Percentiles rank a stretch among this genome's conserved stretches.
Conservation (phyloP, 1,140 invertebrate genomes). For the Heterodera carotae region DNA sequence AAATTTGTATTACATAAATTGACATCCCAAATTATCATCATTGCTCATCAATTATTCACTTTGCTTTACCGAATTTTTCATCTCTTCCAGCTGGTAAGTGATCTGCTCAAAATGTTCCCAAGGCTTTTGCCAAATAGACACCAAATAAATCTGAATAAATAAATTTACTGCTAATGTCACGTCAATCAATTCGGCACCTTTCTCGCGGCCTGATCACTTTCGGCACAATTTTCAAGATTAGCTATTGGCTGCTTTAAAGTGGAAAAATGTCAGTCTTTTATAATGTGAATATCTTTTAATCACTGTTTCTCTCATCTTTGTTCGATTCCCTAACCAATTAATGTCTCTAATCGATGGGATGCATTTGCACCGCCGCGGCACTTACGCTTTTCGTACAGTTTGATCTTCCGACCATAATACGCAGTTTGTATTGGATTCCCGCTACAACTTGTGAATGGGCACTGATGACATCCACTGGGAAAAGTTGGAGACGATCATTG, state of each 20-base stretch:
- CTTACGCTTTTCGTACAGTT: slow-evolving; percentile 28
- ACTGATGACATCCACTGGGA: slow-evolving; percentile 22
- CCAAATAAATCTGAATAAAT: not conserved
- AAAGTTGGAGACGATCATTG: slow-evolving; percentile 14
- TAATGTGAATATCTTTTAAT: not conserved
- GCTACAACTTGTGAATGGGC: slow-evolving; percentile 39
- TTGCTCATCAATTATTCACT: not conserved
- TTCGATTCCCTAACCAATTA: not conserved
- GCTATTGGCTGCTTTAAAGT: not conserved
- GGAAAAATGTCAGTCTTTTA: not conserved
- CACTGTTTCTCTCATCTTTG: not conserved
- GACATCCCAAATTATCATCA: too few species aligned
- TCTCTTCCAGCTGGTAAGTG: not conserved
- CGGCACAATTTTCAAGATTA: not conserved
- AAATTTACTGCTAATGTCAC: not conserved
- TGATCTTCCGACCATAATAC: slow-evolving; percentile 30
- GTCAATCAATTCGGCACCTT: not conserved
- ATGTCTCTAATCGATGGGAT: not conserved
- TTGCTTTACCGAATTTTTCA: not conserved
- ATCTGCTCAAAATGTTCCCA: slow-evolving; percentile 36
- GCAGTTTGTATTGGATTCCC: slow-evolving; percentile 21
- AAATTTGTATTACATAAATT: too few species aligned
- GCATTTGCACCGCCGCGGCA: not conserved
- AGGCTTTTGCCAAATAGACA: slow-evolving; percentile 29
- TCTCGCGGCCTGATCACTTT: not conserved